Base-by-base conservation (phyloP, 2,888 invertebrate genomes). In the Parelbella ahira region DNA sequence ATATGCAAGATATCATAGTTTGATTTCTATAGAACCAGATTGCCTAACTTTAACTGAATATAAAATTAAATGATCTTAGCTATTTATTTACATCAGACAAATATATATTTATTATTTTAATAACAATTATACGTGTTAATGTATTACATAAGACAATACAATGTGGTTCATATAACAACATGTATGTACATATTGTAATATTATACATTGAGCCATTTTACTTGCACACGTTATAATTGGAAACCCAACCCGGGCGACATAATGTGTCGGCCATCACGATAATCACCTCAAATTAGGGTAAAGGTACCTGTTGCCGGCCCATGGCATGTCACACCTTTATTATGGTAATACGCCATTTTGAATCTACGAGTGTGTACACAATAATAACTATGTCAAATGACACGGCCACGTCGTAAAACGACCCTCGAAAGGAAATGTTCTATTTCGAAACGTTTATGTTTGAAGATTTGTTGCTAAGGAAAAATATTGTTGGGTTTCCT, bases 261-360 rank as follows among this genome's bases (percentile, higher is more conserved):
- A 21, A 18, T 21, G 29, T 7, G 21, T 10, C 18, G 25, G 6
- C 25, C 15, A 32, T 32, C 25, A 9, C 8, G 10, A 24, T 39
- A 33, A 41, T 41, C 13, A 15, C 13, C 13, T 8, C 11, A 29
- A 51, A 50, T 45, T 38, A 47, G 53, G 51, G 53, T 54, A 51
- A 54, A 44, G 8, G 36, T 41, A 60, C 60, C 55, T 60, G 60
- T 60, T 60, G 58, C 56, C 36, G 42, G 1, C 23, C 19, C 41
- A 30, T 60, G 51, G 60, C 58, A 56, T 58, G 58, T 36, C 41
- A 30, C 29, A 37, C 38, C 45, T 50, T 54, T 53, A 50, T 56
- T 54, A 54, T 48, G 48, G 41, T 52, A 52, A 57, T 54, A 45
- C 29, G 44, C 43, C 46, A 49, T 48, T 50, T 50, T 52, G 49